phyloP scores from a whole-genome alignment of 2,888 invertebrate genomes.

The Alitta virens region DNA sequence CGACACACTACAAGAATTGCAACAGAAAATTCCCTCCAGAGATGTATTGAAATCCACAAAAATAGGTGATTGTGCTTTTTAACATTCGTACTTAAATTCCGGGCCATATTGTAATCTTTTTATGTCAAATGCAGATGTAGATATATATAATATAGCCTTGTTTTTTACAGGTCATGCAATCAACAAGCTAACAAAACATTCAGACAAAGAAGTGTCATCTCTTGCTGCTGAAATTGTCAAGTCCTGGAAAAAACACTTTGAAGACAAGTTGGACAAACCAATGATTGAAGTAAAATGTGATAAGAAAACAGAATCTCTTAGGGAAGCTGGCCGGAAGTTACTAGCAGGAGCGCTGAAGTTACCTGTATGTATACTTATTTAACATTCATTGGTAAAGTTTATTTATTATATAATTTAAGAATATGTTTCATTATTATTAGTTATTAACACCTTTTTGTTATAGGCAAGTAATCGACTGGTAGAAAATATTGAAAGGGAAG shows the following conservation, averaged over 20 bases:
- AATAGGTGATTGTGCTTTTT: conserved; percentile 30
- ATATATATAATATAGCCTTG: too few relatives aligned
- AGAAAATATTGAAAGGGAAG: conserved; percentile 44
- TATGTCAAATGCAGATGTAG: too few relatives aligned
- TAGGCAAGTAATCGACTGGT: conserved; percentile 32
- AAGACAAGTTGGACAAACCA: conserved; percentile 36
- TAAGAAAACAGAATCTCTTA: conserved; percentile 38
- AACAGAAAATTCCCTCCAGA: conserved; percentile 44
- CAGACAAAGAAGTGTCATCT: conserved; percentile 37
- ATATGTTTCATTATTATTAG: not conserved
- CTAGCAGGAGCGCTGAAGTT: conserved; percentile 34
- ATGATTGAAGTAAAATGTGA: conserved; percentile 48
- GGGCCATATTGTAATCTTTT: too few relatives aligned
- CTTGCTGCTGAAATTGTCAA: conserved; percentile 38
- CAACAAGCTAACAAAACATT: conserved; percentile 39
- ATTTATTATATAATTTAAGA: not conserved
- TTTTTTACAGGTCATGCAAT: conserved; percentile 38
- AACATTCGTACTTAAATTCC: not conserved
- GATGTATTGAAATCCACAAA: conserved; percentile 44
- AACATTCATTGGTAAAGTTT: too few relatives aligned
- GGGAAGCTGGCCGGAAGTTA: conserved; percentile 35
- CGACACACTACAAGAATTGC: conserved; percentile 36
- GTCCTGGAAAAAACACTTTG: conserved; percentile 42
- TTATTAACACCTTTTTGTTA: conserved; percentile 11
- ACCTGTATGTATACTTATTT: conserved; percentile 2